Evolutionary conservation across 2,113 vertebrate genomes (phyloP).

Genomic region (Limnothrissa miodon): DNA sequence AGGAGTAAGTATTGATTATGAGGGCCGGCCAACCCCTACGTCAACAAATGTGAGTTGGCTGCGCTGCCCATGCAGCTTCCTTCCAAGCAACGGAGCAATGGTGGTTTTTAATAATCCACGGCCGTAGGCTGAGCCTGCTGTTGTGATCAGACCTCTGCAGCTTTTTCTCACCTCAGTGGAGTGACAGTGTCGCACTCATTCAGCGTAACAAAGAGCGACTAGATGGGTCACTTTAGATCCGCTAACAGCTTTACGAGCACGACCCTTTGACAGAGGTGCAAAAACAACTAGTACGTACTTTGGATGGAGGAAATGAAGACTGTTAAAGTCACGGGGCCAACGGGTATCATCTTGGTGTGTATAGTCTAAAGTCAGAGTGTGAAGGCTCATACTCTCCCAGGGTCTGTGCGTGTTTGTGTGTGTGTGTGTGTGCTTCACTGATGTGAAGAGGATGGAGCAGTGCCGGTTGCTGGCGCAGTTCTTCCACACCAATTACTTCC

Average conservation of each 20-base stretch:
- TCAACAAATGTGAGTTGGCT: conserved; percentile 30
- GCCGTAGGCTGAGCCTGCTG: not conserved
- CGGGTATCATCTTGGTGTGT: not conserved
- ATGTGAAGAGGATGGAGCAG: not conserved
- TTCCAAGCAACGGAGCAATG: not conserved
- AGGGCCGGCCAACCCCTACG: conserved; percentile 17
- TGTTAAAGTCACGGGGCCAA: not conserved
- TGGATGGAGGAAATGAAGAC: not conserved
- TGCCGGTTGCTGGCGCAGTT: not conserved
- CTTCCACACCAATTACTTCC: conserved; percentile 54
- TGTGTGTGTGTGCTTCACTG: not conserved
- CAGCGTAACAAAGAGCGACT: not conserved
- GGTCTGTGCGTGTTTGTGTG: not conserved
- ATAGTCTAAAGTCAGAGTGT: not conserved
- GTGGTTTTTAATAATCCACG: not conserved
- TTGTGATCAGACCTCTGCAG: not conserved
- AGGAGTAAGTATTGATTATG: conserved; percentile 38
- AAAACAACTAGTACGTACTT: not conserved
- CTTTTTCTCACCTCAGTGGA: not conserved
- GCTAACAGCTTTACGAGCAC: not conserved
- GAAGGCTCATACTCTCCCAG: not conserved
- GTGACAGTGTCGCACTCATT: not conserved
- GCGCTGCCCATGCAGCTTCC: conserved; percentile 15
- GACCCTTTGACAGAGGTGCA: not conserved
- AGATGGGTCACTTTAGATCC: not conserved